A percentile compares a stretch with the other conserved stretches of the same genome.
These are phyloP conservation scores for Petrolisthes manimaculis DNA, from an alignment of 2,888 invertebrate species.

Conservation along the genomic window DNA sequence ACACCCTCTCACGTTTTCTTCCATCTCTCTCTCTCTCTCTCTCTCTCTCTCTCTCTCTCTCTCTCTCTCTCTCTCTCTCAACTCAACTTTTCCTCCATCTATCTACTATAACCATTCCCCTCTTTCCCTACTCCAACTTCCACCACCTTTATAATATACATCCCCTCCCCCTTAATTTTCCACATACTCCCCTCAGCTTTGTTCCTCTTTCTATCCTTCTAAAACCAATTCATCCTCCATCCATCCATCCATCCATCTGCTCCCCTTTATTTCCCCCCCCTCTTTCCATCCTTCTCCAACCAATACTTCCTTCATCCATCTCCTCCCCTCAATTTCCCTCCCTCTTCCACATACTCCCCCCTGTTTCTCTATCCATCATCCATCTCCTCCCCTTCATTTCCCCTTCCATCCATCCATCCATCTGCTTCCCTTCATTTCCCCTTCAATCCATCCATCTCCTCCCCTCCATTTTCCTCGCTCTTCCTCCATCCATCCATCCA, in stretches of 20 bases:
- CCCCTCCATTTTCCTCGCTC: neutral
- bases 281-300: neutral
- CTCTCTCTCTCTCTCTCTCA: slow-evolving; percentile 26
- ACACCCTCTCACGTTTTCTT: neutral
- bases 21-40: slow-evolving; percentile 27
- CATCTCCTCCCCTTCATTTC: neutral
- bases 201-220: neutral
- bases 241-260: neutral
- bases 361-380: neutral
- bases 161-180: neutral
- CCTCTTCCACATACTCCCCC: neutral
- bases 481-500: neutral
- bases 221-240: neutral
- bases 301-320: neutral
- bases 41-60: slow-evolving; percentile 29
- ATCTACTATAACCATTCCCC: neutral
- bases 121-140: neutral
- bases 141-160: neutral
- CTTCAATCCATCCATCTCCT: neutral
- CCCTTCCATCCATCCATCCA: neutral
- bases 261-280: neutral
- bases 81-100: neutral
- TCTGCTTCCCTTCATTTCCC: neutral
- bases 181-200: neutral
- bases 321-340: neutral